Evolutionary conservation across 2,888 invertebrate species (phyloP), one percentile per base, ranked within the genome.

Genomic region (Plusia festucae): DNA sequence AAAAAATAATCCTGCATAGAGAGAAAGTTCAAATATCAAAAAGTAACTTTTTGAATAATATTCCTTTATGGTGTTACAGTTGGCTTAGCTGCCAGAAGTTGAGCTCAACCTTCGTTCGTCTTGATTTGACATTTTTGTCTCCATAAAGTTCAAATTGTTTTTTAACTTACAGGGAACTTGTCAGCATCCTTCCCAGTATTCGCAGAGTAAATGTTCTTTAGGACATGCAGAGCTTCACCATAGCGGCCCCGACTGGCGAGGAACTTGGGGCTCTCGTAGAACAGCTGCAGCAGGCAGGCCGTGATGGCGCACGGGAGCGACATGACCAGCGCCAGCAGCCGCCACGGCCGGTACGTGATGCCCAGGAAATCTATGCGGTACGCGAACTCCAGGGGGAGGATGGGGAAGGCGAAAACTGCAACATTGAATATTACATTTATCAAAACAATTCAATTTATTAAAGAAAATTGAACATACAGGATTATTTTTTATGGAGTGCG

Each of bases 261-360:
- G 88, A 97, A 98, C 88, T 97, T 97, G 0, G 98, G 98, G 80
- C 97, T 98, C 88, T 98, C 98, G 5, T 98, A 97, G 82, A 97
- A 95, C 34, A 94, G 89, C 8, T 94, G 90, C 13, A 97, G 91
- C 13, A 96, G 93, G 4, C 96, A 76, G 0, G 97, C 96, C 0
- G 97, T 96, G 15, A 96, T 77, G 0, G 97, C 86, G 71, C 97
- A 96, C 0, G 98, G 96, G 0, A 97, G 58, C 0, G 96, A 95
- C 85, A 97, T 96, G 0, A 96, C 88, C 0, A 97, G 90, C 0
- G 98, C 91, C 63, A 97, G 96, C 4, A 98, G 86, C n/a, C 98
- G 95, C 98, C 98, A 98, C 0, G 98, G 96, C 16, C 96, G 95
- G 85, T 96, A 96, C 9, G 87, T 86, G 80, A 97, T 91, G 60